Percentiles rank a stretch among this genome's conserved stretches.
Conservation (phyloP, 2,113 vertebrate genomes). For the Hydrolagus affinis region DNA sequence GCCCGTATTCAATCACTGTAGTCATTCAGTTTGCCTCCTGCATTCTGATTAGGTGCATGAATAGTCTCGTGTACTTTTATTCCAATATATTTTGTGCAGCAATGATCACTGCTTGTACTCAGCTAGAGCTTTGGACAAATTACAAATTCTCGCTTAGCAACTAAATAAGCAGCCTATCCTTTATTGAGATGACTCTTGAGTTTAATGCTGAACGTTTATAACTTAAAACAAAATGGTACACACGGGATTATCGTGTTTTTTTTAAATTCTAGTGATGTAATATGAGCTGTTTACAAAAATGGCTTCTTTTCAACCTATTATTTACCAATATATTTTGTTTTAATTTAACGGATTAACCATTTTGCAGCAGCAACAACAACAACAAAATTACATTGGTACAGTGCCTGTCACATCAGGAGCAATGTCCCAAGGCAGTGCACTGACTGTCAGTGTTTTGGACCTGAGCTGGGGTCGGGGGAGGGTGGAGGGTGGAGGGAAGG, state of each 20-base stretch:
- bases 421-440: too few relatives aligned
- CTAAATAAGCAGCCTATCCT: slow-evolving; percentile 47
- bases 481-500: too few relatives aligned
- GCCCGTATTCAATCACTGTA: slow-evolving; percentile 82
- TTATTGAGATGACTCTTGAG: slow-evolving; percentile 40
- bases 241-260: neutral
- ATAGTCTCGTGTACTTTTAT: slow-evolving; percentile 71
- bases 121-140: slow-evolving; percentile 58
- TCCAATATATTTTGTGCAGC: slow-evolving; percentile 57
- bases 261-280: neutral
- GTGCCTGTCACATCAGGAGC: too few relatives aligned
- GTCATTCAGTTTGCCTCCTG: slow-evolving; percentile 65
- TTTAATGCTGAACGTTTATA: slow-evolving; percentile 38
- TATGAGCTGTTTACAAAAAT: neutral
- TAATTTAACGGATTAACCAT: neutral
- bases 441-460: too few relatives aligned
- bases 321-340: neutral
- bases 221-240: neutral
- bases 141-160: slow-evolving; percentile 53
- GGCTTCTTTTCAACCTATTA: neutral
- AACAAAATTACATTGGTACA: neutral
- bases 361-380: too few relatives aligned
- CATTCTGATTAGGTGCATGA: slow-evolving; percentile 82
- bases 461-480: too few relatives aligned
- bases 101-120: slow-evolving; percentile 61